Percentiles rank a stretch among this genome's conserved stretches.
phyloP scores from a whole-genome alignment of 2,797 vertebrate species.

The Catostomus latipinnis region DNA sequence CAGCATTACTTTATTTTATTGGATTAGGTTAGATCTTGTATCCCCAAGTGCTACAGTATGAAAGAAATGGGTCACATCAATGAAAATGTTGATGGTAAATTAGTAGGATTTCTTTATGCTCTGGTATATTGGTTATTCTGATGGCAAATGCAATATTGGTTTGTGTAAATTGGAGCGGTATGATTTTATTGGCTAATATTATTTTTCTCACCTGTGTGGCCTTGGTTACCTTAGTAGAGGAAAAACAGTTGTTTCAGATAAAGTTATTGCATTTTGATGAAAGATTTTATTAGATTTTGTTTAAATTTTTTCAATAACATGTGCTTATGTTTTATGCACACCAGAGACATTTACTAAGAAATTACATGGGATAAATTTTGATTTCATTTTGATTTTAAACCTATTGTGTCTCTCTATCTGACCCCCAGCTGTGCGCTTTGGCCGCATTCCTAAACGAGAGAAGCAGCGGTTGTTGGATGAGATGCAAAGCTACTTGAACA shows the following conservation, averaged over 20 bases:
- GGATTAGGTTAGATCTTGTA: constrained; percentile 1
- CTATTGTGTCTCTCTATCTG: constrained; percentile 5
- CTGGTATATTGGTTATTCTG: not conserved
- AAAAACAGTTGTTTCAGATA: no score
- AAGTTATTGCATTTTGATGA: no score
- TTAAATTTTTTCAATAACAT: no score
- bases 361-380: not conserved
- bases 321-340: not conserved
- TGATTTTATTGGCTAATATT: no score
- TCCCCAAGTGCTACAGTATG: not conserved
- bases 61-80: not conserved
- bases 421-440: constrained; percentile 71
- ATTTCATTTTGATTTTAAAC: not conserved
- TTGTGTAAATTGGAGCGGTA: no score
- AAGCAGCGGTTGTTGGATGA: constrained; percentile 73
- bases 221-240: no score
- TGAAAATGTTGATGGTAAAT: not conserved
- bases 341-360: not conserved
- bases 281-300: no score
- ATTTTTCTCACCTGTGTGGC: no score
- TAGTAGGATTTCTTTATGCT: not conserved
- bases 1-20: not conserved
- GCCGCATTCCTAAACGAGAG: constrained; percentile 73
- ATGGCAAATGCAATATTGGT: not conserved
- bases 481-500: constrained; percentile 75